These are phyloP conservation scores for Coreius guichenoti DNA, from an alignment of 2,797 vertebrate genomes.

Conservation along the genomic window DNA sequence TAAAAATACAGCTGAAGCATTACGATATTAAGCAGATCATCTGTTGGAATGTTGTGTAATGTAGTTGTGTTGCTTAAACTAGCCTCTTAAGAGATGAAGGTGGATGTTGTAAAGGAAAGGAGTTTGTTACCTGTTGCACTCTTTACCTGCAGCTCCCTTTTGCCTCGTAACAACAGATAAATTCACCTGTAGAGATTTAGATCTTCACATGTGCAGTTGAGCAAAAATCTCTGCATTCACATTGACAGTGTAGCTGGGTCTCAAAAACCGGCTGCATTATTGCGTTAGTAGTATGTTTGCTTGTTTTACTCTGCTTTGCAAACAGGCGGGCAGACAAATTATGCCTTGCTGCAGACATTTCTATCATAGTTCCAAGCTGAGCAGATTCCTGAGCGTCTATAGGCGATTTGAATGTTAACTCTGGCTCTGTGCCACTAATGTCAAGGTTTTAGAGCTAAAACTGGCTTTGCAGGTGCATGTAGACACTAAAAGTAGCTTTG, in stretches of 20 bases:
- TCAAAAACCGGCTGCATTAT: not conserved
- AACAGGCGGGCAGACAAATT: not conserved
- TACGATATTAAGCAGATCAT: constrained; percentile 46
- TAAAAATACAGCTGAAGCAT: not conserved
- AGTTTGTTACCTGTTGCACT: constrained; percentile 1
- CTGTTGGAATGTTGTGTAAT: constrained; percentile 34
- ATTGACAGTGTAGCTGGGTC: not conserved
- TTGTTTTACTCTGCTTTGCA: not conserved
- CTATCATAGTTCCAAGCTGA: not conserved
- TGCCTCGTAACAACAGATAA: not conserved
- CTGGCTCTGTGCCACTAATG: constrained; percentile 22
- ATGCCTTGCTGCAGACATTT: constrained; percentile 2
- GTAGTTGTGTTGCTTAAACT: constrained; percentile 9
- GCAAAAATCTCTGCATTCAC: not conserved
- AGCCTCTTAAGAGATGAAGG: constrained; percentile 48
- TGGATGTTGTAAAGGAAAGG: not conserved
- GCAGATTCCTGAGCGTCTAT: not conserved
- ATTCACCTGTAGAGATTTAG: not conserved
- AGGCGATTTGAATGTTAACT: not conserved
- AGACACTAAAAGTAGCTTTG: constrained; percentile 56
- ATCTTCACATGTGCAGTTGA: not conserved
- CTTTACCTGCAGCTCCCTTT: constrained; percentile 16
- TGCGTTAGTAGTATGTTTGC: not conserved
- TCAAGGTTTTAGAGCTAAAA: constrained; percentile 19
- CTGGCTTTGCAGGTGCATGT: constrained; percentile 31